Evolutionary conservation across 2,797 vertebrate species (phyloP).

Genomic region (Coendou prehensilis): DNA sequence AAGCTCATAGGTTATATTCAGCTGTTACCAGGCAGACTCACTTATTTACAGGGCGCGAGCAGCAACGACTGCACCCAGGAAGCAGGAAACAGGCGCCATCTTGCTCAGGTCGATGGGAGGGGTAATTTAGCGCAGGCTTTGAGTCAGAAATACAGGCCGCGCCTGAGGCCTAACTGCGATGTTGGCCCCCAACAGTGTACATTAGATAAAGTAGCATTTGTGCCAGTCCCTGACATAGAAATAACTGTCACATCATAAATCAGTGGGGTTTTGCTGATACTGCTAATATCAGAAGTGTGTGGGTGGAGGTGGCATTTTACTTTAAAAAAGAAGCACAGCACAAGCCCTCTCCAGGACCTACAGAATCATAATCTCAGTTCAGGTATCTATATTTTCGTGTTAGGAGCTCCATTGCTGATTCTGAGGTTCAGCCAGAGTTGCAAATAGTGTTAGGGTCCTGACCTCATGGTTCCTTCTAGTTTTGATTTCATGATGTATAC

Average conservation of each 20-base stretch:
- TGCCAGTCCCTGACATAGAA: not conserved
- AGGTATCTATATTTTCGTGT: not conserved
- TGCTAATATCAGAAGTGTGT: slow-evolving; percentile 1
- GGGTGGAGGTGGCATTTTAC: not conserved
- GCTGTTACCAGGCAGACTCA: too few relatives aligned
- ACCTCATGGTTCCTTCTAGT: accelerated
- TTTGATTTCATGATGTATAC: not conserved
- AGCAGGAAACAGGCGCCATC: too few relatives aligned
- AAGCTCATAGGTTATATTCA: too few relatives aligned
- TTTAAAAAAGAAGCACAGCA: not conserved
- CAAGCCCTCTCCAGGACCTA: not conserved
- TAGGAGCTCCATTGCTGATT: not conserved
- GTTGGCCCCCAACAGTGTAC: too few relatives aligned
- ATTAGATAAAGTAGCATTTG: not conserved
- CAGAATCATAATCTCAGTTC: not conserved
- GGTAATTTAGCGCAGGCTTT: too few relatives aligned
- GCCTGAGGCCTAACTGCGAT: too few relatives aligned
- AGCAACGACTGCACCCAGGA: too few relatives aligned
- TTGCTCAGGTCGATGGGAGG: too few relatives aligned
- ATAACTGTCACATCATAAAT: not conserved
- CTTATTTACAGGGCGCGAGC: too few relatives aligned
- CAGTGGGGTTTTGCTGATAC: not conserved
- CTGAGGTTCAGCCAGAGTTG: not conserved
- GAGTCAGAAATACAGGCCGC: too few relatives aligned
- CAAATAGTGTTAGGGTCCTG: not conserved